Evolutionary conservation across 2,113 vertebrate genomes (phyloP).

Genomic region (Python bivittatus): DNA sequence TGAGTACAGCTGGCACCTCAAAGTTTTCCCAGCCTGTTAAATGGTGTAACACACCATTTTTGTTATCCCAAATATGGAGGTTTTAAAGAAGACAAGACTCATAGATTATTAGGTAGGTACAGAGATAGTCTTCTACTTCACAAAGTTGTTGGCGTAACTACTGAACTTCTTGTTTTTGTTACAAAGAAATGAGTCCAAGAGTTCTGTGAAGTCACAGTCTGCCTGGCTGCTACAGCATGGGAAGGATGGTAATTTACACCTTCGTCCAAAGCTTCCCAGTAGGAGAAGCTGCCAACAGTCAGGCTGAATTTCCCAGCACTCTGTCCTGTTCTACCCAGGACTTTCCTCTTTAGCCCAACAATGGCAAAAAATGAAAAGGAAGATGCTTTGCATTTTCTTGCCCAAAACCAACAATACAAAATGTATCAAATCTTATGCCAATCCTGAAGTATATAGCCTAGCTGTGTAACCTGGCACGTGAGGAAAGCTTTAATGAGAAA

Average conservation of each 20-base stretch:
- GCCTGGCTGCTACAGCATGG: neutral
- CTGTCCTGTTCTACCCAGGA: neutral
- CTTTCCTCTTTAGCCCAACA: neutral
- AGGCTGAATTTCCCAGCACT: neutral
- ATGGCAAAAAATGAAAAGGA: neutral
- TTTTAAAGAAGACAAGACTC: neutral
- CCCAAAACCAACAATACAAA: neutral
- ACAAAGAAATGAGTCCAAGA: neutral
- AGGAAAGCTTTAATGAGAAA: neutral
- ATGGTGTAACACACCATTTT: neutral
- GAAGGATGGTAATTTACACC: neutral
- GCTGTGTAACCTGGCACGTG: neutral
- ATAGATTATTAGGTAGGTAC: neutral
- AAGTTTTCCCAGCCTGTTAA: neutral
- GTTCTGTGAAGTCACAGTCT: neutral
- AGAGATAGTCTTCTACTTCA: neutral
- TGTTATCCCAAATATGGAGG: neutral
- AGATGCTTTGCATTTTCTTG: neutral
- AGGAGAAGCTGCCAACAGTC: neutral
- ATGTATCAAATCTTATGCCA: neutral
- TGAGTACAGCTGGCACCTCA: neutral
- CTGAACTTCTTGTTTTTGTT: neutral
- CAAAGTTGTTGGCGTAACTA: neutral
- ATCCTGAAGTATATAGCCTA: neutral
- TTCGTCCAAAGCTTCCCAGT: neutral